Evolutionary conservation across 1,140 invertebrate genomes (phyloP), one percentile per base, ranked within the genome.

Genomic region (Chironomus striatipennis): DNA sequence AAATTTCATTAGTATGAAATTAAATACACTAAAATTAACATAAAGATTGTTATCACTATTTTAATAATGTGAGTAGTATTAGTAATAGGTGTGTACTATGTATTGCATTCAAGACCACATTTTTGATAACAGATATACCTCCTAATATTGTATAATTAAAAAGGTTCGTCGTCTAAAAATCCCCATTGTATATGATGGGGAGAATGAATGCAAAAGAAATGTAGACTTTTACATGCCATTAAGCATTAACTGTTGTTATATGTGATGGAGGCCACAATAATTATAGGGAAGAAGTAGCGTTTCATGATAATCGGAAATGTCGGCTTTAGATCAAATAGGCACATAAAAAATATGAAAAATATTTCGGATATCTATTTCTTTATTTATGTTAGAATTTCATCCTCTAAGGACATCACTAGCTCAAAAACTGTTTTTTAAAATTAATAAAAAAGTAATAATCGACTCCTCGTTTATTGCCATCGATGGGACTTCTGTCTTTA

Each of bases 251-350:
- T 70, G 65, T 18, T 70, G 18, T 70, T 57, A 34, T n/a, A 57
- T 57, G 18, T 70, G 17, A 70, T 70, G 65, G 8, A 70, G 65
- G 65, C 65, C 65, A 70, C 20, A 10, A 18, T 70, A 70, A 70
- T 70, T 70, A 70, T 70, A 70, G 65, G 65, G 65, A 21, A 70
- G 20, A 70, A 70, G n/a, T 70, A 70, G 65, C 65, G 65, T 9
- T 70, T 70, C 20, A 70, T 70, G 47, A 18, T 21, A 17, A 70
- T 70, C 65, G 65, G 65, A 70, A 70, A 70, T 70, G 65, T 21
- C 65, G 65, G 65, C 65, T 20, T 70, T 17, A 18, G 65, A 70
- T 70, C 65, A 70, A 70, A 70, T 20, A 70, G 7, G 9, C 4
- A 57, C 12, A 12, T 5, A 57, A 57, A 15, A 15, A 57, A n/a